Conservation (phyloP, 2,113 vertebrate species). For the Sander lucioperca region DNA sequence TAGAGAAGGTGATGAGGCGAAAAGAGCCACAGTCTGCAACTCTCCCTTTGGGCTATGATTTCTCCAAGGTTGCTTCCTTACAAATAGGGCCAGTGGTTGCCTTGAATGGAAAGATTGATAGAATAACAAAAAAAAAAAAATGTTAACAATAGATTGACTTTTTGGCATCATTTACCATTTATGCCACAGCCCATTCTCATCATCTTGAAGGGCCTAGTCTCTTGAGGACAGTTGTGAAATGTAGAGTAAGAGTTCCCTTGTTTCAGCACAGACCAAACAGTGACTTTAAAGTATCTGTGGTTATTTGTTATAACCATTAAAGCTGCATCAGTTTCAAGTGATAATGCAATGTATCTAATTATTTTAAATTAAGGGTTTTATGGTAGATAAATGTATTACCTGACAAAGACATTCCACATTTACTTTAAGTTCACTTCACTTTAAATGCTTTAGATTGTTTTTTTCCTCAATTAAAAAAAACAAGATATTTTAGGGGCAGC, state of each 20-base stretch:
- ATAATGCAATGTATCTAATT: not conserved
- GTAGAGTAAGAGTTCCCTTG: not conserved
- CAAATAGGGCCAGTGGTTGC: conserved; percentile 45
- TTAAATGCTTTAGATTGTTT: not conserved
- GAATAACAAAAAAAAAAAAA: conserved; percentile 41
- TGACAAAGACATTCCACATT: not conserved
- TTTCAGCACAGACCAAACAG: not conserved
- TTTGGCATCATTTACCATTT: conserved; percentile 56
- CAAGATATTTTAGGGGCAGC: not conserved
- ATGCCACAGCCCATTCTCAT: conserved; percentile 28
- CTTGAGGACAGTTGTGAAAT: conserved; percentile 45
- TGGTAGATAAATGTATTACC: not conserved
- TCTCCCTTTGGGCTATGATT: conserved; percentile 52
- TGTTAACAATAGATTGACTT: conserved; percentile 34
- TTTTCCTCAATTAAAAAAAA: not conserved
- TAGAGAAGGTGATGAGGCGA: conserved; percentile 64
- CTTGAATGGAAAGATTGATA: conserved; percentile 33
- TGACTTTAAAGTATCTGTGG: not conserved
- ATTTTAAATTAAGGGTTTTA: not conserved
- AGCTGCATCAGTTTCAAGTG: not conserved
- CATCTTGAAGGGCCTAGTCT: conserved; percentile 38
- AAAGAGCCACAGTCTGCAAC: conserved; percentile 52
- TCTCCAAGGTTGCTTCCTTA: conserved; percentile 50
- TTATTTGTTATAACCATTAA: conserved; percentile 1
- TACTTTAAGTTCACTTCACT: not conserved